Evolutionary conservation across 1,140 invertebrate species (phyloP), one percentile per base, ranked within the genome.

Genomic region (Megalopta genalis): DNA sequence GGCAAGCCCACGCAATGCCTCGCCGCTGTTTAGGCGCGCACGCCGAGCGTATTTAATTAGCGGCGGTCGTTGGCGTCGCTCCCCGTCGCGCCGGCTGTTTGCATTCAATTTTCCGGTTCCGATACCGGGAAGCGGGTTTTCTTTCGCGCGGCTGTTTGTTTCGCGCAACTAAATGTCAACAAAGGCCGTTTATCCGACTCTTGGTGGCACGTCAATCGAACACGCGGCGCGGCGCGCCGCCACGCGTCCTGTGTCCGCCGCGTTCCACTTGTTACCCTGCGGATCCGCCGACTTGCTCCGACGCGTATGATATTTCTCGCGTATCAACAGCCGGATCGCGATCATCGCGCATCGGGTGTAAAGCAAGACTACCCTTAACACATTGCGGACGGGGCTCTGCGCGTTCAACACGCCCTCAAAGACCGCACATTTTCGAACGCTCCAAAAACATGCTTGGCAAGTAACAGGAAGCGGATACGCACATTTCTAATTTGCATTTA

Each of bases 111-210:
- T 79, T 59, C 62, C 63, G 12, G 18, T 79, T 54, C 21, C 23
- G 14, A 64, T 65, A 23, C 37, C n/a, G 60, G 10, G 59, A 32
- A 46, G 62, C 18, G 42, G 42, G 59, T 60, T 68, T 59, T 63
- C 59, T 54, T 78, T 78, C 23, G 37, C 25, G 67, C 49, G 32
- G n/a, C 23, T 52, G 46, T 57, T 9, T 57, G 54, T 57, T 57
- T 23, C 49, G 37, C 4, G 16, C 54, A 79, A 73, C 62, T 57
- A 73, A 79, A 73, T 46, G 49, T 79, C 49, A 72, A 73, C 49
- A 72, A 4, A 5, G 14, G n/a, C 1, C 23, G 69, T 72, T 79
- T 64, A 79, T 64, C 62, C 4, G 12, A 32, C 23, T 71, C 23
- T n/a, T 21, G 57, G 8, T 32, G 46, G 39, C 18, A 39, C 46